These are phyloP conservation scores for Craterocephalus amniculus DNA, from an alignment of 2,797 vertebrate species.

Conservation along the genomic window DNA sequence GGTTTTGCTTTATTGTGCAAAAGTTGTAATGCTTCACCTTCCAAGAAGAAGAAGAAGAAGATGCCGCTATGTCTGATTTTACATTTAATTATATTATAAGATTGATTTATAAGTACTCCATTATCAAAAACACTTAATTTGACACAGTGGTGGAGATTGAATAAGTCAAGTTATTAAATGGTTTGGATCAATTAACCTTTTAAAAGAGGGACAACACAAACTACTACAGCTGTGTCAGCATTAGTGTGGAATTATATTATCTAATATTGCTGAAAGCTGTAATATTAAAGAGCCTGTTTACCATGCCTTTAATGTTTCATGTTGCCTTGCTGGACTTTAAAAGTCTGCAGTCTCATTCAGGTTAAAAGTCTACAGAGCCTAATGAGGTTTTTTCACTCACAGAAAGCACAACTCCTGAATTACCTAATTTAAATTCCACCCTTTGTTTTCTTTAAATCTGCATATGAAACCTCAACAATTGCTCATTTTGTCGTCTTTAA, in stretches of 20 bases:
- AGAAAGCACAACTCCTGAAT: neutral
- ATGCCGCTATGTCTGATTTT: neutral
- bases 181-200: neutral
- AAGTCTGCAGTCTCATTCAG: neutral
- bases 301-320: neutral
- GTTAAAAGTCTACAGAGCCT: neutral
- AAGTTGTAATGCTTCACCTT: neutral
- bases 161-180: neutral
- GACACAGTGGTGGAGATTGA: neutral
- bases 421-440: neutral
- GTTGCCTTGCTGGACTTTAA: neutral
- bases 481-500: neutral
- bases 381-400: neutral
- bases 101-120: neutral
- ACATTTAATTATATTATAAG: neutral
- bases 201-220: neutral
- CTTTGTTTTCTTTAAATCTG: neutral
- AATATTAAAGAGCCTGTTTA: neutral
- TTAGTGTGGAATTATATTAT: neutral
- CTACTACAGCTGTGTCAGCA: neutral
- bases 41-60: neutral
- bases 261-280: neutral
- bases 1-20: neutral
- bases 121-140: neutral
- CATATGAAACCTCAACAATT: neutral